A percentile compares a stretch with the other conserved stretches of the same genome.
These are phyloP conservation scores for Diphyllodes magnificus DNA, from an alignment of 2,113 vertebrate genomes.

Conservation along the genomic window DNA sequence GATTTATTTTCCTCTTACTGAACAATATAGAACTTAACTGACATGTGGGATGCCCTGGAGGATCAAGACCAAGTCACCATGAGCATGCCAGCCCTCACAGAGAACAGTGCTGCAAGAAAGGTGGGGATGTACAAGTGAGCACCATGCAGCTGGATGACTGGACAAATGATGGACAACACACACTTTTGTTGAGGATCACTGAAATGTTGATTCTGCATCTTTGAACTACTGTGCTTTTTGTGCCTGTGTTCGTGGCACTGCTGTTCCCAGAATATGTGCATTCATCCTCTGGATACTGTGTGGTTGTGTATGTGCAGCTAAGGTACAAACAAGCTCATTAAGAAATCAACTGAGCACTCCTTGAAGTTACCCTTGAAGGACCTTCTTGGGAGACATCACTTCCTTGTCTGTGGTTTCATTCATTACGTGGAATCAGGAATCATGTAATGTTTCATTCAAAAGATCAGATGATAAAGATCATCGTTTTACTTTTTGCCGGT, in stretches of 20 bases:
- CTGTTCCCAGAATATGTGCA: neutral
- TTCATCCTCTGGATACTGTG: neutral
- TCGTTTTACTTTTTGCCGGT: neutral
- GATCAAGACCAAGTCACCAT: neutral
- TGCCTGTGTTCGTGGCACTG: neutral
- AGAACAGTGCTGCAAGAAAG: neutral
- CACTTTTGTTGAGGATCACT: neutral
- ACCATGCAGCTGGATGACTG: accelerated
- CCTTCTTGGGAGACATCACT: neutral
- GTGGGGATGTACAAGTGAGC: neutral
- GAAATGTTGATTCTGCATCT: neutral
- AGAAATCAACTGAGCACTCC: neutral
- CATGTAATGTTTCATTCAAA: neutral
- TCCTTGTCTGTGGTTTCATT: neutral
- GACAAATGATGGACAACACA: neutral
- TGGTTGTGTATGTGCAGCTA: neutral
- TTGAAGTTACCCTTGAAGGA: neutral
- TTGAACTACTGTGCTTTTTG: neutral
- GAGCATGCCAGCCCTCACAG: neutral
- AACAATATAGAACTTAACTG: neutral
- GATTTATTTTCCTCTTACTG: neutral
- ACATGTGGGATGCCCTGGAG: accelerated
- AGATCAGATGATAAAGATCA: neutral
- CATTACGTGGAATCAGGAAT: neutral
- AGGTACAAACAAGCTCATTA: neutral